Conservation (phyloP, 2,888 invertebrate species). For the Sussaba pulchella region DNA sequence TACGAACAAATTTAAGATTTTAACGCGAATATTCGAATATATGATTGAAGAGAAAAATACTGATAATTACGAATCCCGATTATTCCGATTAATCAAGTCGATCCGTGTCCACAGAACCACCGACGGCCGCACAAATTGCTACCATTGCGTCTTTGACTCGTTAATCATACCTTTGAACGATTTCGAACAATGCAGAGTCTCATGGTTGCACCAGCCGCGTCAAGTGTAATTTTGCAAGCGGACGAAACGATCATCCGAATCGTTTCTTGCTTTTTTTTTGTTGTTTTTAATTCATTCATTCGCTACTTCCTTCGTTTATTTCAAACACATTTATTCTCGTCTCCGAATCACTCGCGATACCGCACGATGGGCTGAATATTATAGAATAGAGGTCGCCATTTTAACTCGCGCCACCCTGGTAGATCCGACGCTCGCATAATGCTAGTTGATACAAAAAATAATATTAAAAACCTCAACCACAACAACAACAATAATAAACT, state of each 20-base stretch:
- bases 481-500: constrained; percentile 78
- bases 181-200: constrained; percentile 55
- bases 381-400: constrained; percentile 31
- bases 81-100: no score
- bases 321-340: not conserved
- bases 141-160: constrained; percentile 49
- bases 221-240: not conserved
- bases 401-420: constrained; percentile 56
- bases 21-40: no score
- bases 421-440: constrained; percentile 70
- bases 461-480: constrained; percentile 62
- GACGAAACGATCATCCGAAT: constrained; percentile 1
- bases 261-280: not conserved
- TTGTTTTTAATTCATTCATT: not conserved
- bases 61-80: no score
- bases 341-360: no score
- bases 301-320: not conserved
- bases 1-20: no score
- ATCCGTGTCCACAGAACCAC: no score
- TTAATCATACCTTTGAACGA: constrained; percentile 2
- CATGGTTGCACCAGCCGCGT: not conserved
- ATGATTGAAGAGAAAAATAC: no score
- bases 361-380: constrained; percentile 12
- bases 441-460: constrained; percentile 60
- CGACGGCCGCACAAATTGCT: not conserved